phyloP scores from a whole-genome alignment of 1,140 invertebrate genomes.

The Hetaerina americana region DNA sequence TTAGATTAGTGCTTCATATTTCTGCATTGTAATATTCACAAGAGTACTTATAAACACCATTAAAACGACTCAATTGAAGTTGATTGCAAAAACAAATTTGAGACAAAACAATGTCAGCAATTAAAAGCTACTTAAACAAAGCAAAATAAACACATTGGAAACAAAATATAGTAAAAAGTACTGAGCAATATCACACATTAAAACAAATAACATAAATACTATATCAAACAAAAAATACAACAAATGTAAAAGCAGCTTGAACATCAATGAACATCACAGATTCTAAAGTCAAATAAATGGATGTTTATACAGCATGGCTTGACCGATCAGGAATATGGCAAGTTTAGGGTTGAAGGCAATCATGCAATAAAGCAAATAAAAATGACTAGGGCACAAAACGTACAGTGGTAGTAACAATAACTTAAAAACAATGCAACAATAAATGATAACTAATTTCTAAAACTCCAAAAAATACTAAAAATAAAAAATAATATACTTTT shows the following conservation, averaged over 20 bases:
- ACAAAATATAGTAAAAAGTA: too few relatives aligned
- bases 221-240: too few relatives aligned
- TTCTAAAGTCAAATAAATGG: conserved; percentile 1
- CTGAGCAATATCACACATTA: too few relatives aligned
- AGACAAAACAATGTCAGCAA: too few relatives aligned
- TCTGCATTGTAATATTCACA: neutral
- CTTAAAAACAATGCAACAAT: neutral
- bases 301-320: conserved; percentile 8
- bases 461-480: neutral
- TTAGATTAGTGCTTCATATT: conserved; percentile 4
- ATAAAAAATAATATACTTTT: neutral
- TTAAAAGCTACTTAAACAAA: too few relatives aligned
- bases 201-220: too few relatives aligned
- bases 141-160: too few relatives aligned
- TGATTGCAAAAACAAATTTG: too few relatives aligned
- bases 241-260: conserved; percentile 9
- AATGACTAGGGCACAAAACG: neutral
- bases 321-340: conserved; percentile 14
- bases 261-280: conserved; percentile 18
- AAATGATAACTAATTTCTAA: neutral
- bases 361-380: neutral
- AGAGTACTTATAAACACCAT: neutral
- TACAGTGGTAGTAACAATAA: neutral
- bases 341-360: neutral
- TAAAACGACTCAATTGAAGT: too few relatives aligned